Conservation (phyloP, 2,797 vertebrate genomes). For the Mormyrops boulengeri region DNA sequence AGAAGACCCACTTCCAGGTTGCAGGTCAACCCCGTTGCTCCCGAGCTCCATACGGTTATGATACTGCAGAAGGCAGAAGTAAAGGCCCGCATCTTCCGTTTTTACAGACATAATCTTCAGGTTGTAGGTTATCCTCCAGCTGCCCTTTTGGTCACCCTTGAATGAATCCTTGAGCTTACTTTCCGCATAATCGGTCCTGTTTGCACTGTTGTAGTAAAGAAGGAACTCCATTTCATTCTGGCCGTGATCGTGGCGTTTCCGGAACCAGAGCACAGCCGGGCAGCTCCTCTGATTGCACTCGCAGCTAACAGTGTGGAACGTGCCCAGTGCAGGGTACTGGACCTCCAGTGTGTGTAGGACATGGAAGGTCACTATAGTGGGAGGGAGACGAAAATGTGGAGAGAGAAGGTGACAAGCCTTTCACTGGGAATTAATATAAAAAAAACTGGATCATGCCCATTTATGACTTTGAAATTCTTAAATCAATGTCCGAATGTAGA, state of each 20-base stretch:
- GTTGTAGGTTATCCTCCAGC: not conserved
- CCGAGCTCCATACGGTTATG: not conserved
- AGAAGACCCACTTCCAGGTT: slow-evolving; percentile 17
- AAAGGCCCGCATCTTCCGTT: not conserved
- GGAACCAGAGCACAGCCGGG: slow-evolving; percentile 18
- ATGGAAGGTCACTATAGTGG: not conserved
- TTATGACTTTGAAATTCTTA: not conserved
- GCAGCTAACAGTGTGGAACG: not conserved
- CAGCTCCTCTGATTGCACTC: not conserved
- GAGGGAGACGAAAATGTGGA: not conserved
- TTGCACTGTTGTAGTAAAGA: slow-evolving; percentile 13
- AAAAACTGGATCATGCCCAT: not conserved
- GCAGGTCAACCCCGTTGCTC: not conserved
- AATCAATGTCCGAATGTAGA: not conserved
- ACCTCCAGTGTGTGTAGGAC: not conserved
- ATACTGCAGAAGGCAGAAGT: slow-evolving; percentile 14
- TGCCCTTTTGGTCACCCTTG: not conserved
- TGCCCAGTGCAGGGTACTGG: slow-evolving; percentile 3
- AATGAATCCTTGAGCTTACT: not conserved
- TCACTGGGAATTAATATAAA: not conserved
- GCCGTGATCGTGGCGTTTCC: not conserved
- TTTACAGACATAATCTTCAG: not conserved
- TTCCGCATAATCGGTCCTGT: not conserved
- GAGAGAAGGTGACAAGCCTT: not conserved
- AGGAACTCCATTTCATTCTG: not conserved